Evolutionary conservation across 2,113 vertebrate species (phyloP).

Genomic region (Phyllostomus hastatus): DNA sequence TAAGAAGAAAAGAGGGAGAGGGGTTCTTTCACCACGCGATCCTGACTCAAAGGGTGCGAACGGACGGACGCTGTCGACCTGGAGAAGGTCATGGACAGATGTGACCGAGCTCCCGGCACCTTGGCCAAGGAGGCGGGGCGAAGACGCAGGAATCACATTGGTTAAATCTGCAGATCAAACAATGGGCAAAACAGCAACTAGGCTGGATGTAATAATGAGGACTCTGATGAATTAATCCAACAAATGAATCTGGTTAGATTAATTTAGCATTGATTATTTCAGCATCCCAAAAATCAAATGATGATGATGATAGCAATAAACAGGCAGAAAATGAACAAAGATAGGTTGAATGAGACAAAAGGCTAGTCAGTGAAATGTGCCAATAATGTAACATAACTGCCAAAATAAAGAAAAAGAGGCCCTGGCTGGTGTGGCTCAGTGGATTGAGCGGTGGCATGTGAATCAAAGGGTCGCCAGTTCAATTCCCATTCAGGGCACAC

Average conservation of each 20-base stretch:
- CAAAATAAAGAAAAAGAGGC: not conserved
- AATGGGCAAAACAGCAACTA: not conserved
- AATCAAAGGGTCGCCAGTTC: too few relatives aligned
- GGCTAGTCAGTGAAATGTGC: not conserved
- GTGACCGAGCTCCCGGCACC: not conserved
- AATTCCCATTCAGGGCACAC: too few relatives aligned
- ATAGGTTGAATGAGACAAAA: not conserved
- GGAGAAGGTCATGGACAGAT: not conserved
- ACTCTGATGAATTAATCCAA: not conserved
- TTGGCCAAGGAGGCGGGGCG: not conserved
- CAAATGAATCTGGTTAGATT: not conserved
- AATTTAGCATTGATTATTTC: not conserved
- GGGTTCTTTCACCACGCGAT: not conserved
- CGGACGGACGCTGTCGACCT: not conserved
- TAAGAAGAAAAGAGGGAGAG: not conserved
- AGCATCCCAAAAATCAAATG: not conserved
- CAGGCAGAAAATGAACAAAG: not conserved
- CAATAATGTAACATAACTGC: not conserved
- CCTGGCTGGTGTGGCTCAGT: too few relatives aligned
- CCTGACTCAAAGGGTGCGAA: not conserved
- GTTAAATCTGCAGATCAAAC: not conserved
- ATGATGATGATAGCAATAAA: not conserved
- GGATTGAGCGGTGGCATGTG: fast-evolving
- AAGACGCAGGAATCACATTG: not conserved
- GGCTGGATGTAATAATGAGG: not conserved